Conservation (phyloP, 2,113 vertebrate species). For the Nothocercus nigrocapillus region DNA sequence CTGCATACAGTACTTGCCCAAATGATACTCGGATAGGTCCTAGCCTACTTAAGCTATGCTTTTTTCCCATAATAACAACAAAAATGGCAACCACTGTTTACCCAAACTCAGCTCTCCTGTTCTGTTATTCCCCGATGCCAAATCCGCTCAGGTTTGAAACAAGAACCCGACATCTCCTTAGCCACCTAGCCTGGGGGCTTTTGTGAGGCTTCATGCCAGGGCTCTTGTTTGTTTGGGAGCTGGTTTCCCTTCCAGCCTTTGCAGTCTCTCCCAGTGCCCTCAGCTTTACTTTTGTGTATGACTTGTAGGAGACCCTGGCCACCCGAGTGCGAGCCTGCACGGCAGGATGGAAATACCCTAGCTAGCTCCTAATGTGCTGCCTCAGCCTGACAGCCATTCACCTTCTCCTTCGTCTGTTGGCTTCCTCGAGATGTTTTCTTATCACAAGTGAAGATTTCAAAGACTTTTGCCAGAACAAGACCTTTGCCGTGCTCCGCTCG, state of each 20-base stretch:
- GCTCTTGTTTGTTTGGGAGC: not conserved
- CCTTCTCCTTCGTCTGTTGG: not conserved
- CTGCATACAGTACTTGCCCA: not conserved
- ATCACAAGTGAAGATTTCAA: not conserved
- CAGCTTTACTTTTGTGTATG: not conserved
- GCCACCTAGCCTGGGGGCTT: not conserved
- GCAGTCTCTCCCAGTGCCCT: not conserved
- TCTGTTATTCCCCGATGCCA: not conserved
- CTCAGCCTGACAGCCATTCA: not conserved
- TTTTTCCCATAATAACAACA: not conserved
- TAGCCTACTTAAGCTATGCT: fast-evolving
- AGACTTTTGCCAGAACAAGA: not conserved
- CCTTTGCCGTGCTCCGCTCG: not conserved
- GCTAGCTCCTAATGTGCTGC: not conserved
- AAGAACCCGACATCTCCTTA: not conserved
- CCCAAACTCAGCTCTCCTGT: fast-evolving
- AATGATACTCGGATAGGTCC: not conserved
- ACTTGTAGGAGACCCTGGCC: not conserved
- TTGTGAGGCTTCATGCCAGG: not conserved
- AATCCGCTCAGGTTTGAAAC: not conserved
- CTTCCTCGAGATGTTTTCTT: not conserved
- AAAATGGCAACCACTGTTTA: not conserved
- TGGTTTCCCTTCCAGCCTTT: not conserved
- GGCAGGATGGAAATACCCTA: slow-evolving; percentile 6
- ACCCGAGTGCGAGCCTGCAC: not conserved